Evolutionary conservation across 2,797 vertebrate genomes (phyloP), one percentile per base, ranked within the genome.

Genomic region (Sebastes diaconus): DNA sequence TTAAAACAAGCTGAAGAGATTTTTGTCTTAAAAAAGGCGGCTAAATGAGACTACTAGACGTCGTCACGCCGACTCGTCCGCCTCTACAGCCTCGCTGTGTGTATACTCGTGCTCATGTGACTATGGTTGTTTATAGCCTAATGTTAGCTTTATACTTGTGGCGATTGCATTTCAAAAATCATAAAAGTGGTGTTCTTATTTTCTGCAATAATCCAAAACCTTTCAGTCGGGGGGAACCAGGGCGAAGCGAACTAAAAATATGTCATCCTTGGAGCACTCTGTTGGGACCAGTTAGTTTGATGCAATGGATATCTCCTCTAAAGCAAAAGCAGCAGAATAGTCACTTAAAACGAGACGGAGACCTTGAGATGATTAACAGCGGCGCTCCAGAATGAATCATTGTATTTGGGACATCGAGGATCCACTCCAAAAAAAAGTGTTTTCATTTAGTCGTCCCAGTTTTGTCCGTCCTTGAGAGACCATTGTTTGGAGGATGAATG

Each of bases 241-340:
- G 39, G 39, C 0, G 13, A 42, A 1, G 13, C 13, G 0, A 6
- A 42, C 39, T 42, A 36, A 0, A 36, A 2, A 13, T 3, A 0
- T 0, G 39, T 39, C 39, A 1, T 42, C 13, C 2, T 42, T 3
- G 13, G 39, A 16, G 39, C 13, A 0, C 39, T 42, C 39, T 42
- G 13, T 42, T 30, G 3, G 29, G 16, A 18, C 2, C 3, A 2
- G 24, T 36, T 18, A 13, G 22, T 36, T 14, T 14, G 46, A 54
- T 59, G 68, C 55, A n/a, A 29, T 2, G 20, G 34, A 9, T 59
- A 36, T 30, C 18, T 66, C 42, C 25, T 1, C 6, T 50, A 7
- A 39, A 24, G 16, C 30, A 60, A 4, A 16, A 24, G 6, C 12
- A 5, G 22, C 30, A 16, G 16, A 18, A 18, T 3, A 12, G 27